Percentiles rank a stretch among this genome's conserved stretches.
Evolutionary conservation across 2,797 vertebrate genomes (phyloP).

Genomic region (Eulemur coronatus): DNA sequence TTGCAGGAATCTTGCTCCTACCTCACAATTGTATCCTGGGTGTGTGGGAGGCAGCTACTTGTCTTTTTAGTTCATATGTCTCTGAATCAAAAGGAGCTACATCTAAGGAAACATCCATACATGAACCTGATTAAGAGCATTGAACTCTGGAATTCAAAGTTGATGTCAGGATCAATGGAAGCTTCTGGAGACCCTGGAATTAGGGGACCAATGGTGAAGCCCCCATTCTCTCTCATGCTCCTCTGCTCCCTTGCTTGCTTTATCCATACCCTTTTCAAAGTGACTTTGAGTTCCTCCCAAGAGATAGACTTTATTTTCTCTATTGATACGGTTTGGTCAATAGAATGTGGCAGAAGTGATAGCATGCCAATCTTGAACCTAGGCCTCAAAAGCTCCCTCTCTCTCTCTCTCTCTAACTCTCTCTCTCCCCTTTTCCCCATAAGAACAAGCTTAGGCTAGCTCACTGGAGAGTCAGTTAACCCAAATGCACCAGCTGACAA

Average conservation of each 20-base stretch:
- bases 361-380: background rate
- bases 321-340: background rate
- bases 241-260: background rate
- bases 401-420: background rate
- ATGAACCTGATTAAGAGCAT: background rate
- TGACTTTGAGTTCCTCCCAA: background rate
- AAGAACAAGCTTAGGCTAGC: background rate
- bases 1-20: background rate
- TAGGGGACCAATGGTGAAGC: background rate
- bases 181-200: background rate
- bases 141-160: background rate
- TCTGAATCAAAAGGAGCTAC: background rate
- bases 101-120: background rate
- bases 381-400: background rate
- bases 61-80: background rate
- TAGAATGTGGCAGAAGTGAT: background rate
- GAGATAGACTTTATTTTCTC: background rate
- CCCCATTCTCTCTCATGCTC: background rate
- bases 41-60: background rate
- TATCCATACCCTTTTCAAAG: background rate
- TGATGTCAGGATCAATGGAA: background rate
- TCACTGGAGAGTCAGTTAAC: background rate
- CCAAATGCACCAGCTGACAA: background rate
- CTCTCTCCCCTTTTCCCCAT: fast-evolving
- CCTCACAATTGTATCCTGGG: background rate